phyloP scores from a whole-genome alignment of 64 coral and sea anemone species.

The Pocillopora damicornis region DNA sequence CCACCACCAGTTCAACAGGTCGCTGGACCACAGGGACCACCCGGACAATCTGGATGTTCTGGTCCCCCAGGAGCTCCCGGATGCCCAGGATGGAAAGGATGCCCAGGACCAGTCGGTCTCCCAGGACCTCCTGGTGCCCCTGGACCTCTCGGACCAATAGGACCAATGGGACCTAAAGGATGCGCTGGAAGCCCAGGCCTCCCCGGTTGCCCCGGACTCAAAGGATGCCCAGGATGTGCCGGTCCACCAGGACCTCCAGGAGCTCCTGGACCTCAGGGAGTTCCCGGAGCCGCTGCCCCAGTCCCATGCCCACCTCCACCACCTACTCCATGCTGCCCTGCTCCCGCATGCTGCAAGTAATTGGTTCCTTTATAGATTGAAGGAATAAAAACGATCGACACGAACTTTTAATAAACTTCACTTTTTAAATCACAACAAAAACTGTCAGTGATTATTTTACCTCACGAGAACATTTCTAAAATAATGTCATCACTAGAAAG shows the following conservation, averaged over 20 bases:
- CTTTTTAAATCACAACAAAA: neutral
- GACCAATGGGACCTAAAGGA: slow-evolving; percentile 73
- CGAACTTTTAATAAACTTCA: slow-evolving; percentile 31
- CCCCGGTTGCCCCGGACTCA: slow-evolving; percentile 77
- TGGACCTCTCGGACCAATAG: slow-evolving; percentile 40
- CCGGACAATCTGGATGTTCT: slow-evolving; percentile 25
- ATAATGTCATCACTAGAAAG: neutral
- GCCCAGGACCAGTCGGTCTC: slow-evolving; percentile 39
- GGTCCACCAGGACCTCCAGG: slow-evolving; percentile 76
- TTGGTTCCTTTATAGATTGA: neutral
- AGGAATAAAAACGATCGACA: slow-evolving; percentile 4
- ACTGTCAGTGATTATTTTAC: neutral
- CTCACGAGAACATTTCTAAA: neutral
- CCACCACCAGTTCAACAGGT: slow-evolving; percentile 32
- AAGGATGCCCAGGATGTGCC: slow-evolving; percentile 61
- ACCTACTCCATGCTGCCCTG: slow-evolving; percentile 46
- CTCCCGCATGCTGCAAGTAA: slow-evolving; percentile 38
- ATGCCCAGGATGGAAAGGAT: slow-evolving; percentile 38
- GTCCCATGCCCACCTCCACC: slow-evolving; percentile 75
- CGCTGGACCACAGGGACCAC: slow-evolving; percentile 32
- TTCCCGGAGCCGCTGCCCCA: slow-evolving; percentile 72
- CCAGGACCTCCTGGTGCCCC: slow-evolving; percentile 47
- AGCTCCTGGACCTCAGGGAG: slow-evolving; percentile 63
- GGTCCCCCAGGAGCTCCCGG: slow-evolving; percentile 33
- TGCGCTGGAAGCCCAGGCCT: slow-evolving; percentile 66